These are phyloP conservation scores for Dicaeum eximium DNA, from an alignment of 2,113 vertebrate genomes.

Conservation along the genomic window DNA sequence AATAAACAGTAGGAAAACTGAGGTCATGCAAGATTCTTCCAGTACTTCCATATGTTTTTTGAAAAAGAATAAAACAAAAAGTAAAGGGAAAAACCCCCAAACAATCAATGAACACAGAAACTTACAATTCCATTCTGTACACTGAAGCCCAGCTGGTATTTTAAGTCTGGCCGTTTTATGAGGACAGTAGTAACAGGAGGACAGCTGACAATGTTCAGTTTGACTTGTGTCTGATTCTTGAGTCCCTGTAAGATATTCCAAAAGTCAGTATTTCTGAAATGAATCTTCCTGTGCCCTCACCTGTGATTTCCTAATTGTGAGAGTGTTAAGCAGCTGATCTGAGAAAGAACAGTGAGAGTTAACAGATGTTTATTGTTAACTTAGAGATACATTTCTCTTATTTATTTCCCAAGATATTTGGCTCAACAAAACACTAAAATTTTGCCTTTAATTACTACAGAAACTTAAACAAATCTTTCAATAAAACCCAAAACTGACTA, in stretches of 20 bases:
- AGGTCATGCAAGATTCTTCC: not conserved
- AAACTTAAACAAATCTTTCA: not conserved
- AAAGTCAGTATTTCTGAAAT: not conserved
- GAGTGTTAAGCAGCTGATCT: not conserved
- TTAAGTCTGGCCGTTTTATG: constrained; percentile 96
- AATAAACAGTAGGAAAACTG: not conserved
- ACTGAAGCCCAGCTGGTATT: constrained; percentile 98
- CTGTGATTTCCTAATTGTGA: not conserved
- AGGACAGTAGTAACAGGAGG: constrained; percentile 97
- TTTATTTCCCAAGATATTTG: not conserved
- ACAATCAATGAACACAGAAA: not conserved
- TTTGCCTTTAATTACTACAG: not conserved
- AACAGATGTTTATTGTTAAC: not conserved
- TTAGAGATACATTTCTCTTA: not conserved
- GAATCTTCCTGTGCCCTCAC: not conserved
- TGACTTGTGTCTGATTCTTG: constrained; percentile 96
- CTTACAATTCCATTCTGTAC: constrained; percentile 99
- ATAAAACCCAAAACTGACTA: not conserved
- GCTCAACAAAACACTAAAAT: not conserved
- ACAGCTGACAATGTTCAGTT: constrained; percentile 97
- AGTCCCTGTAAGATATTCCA: constrained; percentile 80
- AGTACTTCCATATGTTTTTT: not conserved
- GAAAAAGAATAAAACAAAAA: not conserved
- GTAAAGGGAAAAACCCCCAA: not conserved
- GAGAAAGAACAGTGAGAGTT: not conserved